phyloP scores from a whole-genome alignment of 2,113 vertebrate genomes.

The Rynchops niger region DNA sequence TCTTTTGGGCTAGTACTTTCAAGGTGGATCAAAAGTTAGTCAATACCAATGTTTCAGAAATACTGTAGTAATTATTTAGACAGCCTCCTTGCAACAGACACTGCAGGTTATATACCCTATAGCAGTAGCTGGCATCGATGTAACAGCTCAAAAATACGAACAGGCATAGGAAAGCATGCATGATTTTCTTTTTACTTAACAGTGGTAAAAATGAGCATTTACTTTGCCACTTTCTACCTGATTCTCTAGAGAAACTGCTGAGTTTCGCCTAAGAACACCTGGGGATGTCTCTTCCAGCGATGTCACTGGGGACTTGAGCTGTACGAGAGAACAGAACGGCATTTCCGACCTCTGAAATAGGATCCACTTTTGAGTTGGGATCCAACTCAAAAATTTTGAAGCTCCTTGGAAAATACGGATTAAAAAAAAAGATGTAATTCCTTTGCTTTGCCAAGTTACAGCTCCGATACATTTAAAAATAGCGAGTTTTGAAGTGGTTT shows the following conservation, averaged over 20 bases:
- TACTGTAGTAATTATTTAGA: not conserved
- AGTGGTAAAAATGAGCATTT: not conserved
- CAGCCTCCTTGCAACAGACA: not conserved
- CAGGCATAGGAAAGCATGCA: not conserved
- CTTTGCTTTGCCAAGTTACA: not conserved
- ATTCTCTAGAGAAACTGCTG: not conserved
- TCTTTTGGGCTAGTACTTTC: not conserved
- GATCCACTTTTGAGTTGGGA: not conserved
- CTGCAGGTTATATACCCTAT: accelerated
- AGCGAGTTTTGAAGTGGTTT: not conserved
- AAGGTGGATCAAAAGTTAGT: not conserved
- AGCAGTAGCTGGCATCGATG: not conserved
- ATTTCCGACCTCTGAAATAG: not conserved
- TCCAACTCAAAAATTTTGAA: not conserved
- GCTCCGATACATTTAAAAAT: not conserved
- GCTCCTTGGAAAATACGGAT: not conserved
- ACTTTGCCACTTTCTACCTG: not conserved
- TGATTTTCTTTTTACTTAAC: not conserved
- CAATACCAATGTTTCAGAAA: not conserved
- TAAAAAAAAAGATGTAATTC: not conserved
- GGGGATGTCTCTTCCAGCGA: not conserved
- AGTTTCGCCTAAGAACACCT: not conserved
- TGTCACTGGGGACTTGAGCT: no score
- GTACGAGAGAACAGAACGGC: not conserved
- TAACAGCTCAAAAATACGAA: not conserved